phyloP scores from a whole-genome alignment of 1,140 invertebrate genomes.

The Papilio glaucus region DNA sequence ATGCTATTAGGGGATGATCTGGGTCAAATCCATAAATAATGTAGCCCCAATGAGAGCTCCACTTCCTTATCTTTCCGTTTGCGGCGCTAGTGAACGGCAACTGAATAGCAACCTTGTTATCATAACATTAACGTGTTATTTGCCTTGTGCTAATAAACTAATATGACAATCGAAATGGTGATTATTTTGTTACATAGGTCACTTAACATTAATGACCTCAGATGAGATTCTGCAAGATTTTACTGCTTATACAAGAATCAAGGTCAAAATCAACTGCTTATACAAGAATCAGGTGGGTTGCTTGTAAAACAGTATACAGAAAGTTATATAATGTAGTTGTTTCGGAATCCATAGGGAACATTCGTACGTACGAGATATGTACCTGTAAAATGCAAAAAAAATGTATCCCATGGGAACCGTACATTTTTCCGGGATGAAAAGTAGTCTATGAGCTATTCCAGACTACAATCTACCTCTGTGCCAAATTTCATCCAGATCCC shows the following conservation, averaged over 20 bases:
- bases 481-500: no score
- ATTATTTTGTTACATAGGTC: constrained; percentile 8
- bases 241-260: background rate
- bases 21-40: constrained; percentile 34
- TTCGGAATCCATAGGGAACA: no score
- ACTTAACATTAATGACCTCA: constrained; percentile 6
- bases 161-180: constrained; percentile 11
- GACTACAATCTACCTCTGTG: no score
- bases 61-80: constrained; percentile 21
- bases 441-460: no score
- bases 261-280: no score
- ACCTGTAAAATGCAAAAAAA: no score
- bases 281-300: no score
- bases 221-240: background rate
- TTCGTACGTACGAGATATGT: no score
- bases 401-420: no score
- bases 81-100: background rate
- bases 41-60: background rate
- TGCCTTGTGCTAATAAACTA: background rate
- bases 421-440: no score
- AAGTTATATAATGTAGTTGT: no score
- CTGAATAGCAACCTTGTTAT: background rate
- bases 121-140: background rate
- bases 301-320: no score
- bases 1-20: constrained; percentile 26